Base-by-base conservation (phyloP, 2,888 invertebrate species). In the Calliopum simillimum region DNA sequence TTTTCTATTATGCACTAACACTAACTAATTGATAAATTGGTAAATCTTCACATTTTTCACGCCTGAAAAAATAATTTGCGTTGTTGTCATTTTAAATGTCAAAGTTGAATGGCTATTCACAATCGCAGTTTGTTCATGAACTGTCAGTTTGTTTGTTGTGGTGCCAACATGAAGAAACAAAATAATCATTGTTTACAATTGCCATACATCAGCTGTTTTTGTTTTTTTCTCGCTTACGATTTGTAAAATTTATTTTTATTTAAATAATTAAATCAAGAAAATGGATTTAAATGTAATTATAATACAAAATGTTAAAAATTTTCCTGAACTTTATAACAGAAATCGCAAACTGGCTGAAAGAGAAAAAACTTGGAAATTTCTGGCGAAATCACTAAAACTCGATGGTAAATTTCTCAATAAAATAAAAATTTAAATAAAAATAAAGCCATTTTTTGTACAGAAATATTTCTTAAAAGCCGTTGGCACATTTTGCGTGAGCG, bases 401-500 rank as follows among this genome's bases (percentile, higher is more conserved):
- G 72, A 74, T 41, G 78, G 79, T 79, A 73, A 21, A 46, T 25
- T 55, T 53, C 47, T n/a, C n/a, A 33, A 12, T 1, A 44, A 19
- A 19, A 12, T n/a, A n/a, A 53, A 47, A n/a, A n/a, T 56, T 56
- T 44, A 43, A 13, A 19, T 33, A 33, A 33, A 33, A 33, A 33
- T 33, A 33, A 33, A 33, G 8, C 33, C n/a, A n/a, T 1, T 33
- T 43, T 12, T 25, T 23, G 2, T 25, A 19, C 41, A 79, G 79
- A 74, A 68, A 59, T 68, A 5, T 64, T 74, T 55, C 71, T 77
- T 14, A 78, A 77, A 71, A 76, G 77, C n/a, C 79, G 79, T 1
- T 79, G 79, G 79, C 76, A 79, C 68, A 67, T 73, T 8, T 41
- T 79, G 1, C 19, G 77, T 13, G 69, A 76, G 13, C 75, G 61